Evolutionary conservation across 2,797 vertebrate species (phyloP).

Genomic region (Helicolenus hilgendorfi): DNA sequence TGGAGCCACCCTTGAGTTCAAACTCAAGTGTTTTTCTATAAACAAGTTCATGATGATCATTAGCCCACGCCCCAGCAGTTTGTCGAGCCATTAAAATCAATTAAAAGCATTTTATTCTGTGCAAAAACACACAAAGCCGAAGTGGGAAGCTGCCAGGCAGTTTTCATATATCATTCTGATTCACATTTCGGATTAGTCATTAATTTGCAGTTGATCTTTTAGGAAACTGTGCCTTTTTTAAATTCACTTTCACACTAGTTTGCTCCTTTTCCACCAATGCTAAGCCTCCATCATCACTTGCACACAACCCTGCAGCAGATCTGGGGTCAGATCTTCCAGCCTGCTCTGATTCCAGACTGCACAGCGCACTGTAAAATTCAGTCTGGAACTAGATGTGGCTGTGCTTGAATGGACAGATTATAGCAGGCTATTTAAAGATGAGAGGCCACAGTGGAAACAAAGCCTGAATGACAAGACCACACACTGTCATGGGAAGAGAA

Average conservation of each 20-base stretch:
- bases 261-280: conserved; percentile 4
- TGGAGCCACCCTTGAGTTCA: background rate
- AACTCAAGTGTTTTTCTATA: background rate
- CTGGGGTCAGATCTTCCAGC: conserved; percentile 7
- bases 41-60: conserved; percentile 15
- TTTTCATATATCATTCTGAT: background rate
- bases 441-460: conserved; percentile 72
- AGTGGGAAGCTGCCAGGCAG: background rate
- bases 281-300: conserved; percentile 13
- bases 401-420: conserved; percentile 68
- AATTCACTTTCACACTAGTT: background rate
- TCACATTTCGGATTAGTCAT: background rate
- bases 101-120: background rate
- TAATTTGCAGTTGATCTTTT: background rate
- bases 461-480: conserved; percentile 78
- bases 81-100: background rate
- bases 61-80: background rate
- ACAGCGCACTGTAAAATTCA: conserved; percentile 17
- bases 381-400: conserved; percentile 56
- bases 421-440: conserved; percentile 75
- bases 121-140: background rate
- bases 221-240: background rate
- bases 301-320: background rate
- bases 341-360: conserved; percentile 28
- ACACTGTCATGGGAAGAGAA: conserved; percentile 57